A percentile compares a stretch with the other conserved stretches of the same genome.
phyloP scores from a whole-genome alignment of 2,888 invertebrate species.

The Netelia virgata region DNA sequence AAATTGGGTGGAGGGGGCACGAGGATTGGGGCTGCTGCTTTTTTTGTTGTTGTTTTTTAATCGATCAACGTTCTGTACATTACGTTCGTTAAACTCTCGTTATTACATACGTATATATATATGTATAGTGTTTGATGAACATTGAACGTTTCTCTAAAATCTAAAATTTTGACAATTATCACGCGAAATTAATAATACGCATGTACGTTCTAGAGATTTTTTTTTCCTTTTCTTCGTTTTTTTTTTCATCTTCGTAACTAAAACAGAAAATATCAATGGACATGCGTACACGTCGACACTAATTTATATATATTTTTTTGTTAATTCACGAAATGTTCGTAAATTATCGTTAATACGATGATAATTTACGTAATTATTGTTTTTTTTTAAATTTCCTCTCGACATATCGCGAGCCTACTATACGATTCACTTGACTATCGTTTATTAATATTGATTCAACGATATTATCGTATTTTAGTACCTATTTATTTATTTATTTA shows the following conservation, averaged over 20 bases:
- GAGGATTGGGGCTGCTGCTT: not conserved
- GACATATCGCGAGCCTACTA: conserved; percentile 46
- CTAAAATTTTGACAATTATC: conserved; percentile 33
- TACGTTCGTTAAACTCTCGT: conserved; percentile 29
- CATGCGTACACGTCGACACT: conserved; percentile 38
- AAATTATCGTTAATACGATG: conserved; percentile 1
- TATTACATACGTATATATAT: conserved; percentile 34
- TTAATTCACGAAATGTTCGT: conserved; percentile 20
- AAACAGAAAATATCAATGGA: conserved; percentile 18
- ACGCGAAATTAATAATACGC: conserved; percentile 11
- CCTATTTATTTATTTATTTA: conserved; percentile 37
- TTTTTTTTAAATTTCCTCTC: conserved; percentile 41
- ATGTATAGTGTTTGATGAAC: conserved; percentile 30
- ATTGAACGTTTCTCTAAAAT: conserved; percentile 8
- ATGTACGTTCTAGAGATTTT: conserved; percentile 31
- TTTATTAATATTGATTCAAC: conserved; percentile 33
- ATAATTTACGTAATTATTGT: conserved; percentile 26
- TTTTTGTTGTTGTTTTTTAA: conserved; percentile 9
- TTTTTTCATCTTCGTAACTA: conserved; percentile 32
- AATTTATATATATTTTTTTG: conserved; percentile 24
- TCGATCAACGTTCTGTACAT: conserved; percentile 38
- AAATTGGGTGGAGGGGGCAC: conserved; percentile 10
- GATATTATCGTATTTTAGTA: conserved; percentile 52
- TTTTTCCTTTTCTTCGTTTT: conserved; percentile 27
- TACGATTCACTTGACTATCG: conserved; percentile 7